Base-by-base conservation (phyloP, 2,113 vertebrate species). In the Dasyprocta punctata region DNA sequence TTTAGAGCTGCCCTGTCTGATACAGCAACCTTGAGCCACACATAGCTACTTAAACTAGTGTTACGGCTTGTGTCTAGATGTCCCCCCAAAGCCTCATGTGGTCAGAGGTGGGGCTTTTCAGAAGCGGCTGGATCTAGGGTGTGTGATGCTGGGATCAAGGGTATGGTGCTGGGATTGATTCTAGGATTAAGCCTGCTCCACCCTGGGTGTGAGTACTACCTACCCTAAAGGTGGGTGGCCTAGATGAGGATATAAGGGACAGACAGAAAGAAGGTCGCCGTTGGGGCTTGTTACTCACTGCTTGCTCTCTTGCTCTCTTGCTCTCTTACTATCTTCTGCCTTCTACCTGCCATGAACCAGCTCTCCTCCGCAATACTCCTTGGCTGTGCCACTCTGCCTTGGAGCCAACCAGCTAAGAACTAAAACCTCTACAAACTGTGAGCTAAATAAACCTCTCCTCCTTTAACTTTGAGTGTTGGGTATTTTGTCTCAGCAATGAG, bases 1-100 rank as follows among this genome's bases (percentile, higher is more conserved):
- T 3, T 0, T 0, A 20, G 28, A 26, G 38, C 28, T 20, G 13
- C 2, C 0, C 54, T 28, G 26, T 22, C 73, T 5, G 2, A 5
- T 7, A 5, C 5, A 0, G 67, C 0, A 3, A n/a, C 47, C 82
- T 2, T 12, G 1, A 19, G 86, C n/a, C 11, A 6, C 5, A 6
- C 2, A 3, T 0, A 6, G 26, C 75, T 83, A 2, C n/a, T 89
- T 33, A 12, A 11, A 20, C 33, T 2, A 52, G 52, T 47, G 5
- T 16, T 47, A 47, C 14, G 41, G 41, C 38, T 75, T 75, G 13
- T 47, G 24, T 44, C 13, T 30, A 30, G 73, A 47, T 7, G 41
- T 28, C 73, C 73, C 71, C 22, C 13, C 41, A 14, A 13, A 77
- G 41, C 38, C 73, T 16, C 41, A 26, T 28, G 38, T 1, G 11